A percentile compares a stretch with the other conserved stretches of the same genome.
Evolutionary conservation across 53 echinoderm and acorn worm species (phyloP).

Genomic region (Antedon mediterranea): DNA sequence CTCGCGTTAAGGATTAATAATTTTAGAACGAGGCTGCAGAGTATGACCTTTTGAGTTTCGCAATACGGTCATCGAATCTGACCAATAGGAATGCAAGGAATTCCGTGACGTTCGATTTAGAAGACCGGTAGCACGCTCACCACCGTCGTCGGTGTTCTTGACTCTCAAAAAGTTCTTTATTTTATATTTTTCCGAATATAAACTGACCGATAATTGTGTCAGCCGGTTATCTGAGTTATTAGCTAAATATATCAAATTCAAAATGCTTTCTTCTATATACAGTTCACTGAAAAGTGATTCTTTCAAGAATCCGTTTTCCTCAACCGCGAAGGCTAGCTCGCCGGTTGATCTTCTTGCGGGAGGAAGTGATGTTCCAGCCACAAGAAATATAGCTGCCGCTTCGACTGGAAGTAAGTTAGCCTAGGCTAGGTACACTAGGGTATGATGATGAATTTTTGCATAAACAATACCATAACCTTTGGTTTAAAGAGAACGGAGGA

Average conservation of each 20-base stretch:
- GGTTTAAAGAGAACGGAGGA: too few relatives aligned
- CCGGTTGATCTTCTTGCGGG: slow-evolving; percentile 15
- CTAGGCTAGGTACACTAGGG: too few relatives aligned
- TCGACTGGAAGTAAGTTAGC: background rate
- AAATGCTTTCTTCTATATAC: slow-evolving; percentile 79
- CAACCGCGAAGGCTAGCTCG: slow-evolving; percentile 61
- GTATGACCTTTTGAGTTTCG: background rate
- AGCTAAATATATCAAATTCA: slow-evolving; percentile 23
- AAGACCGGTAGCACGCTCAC: background rate
- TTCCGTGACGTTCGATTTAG: background rate
- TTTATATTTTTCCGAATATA: background rate
- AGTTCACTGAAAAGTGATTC: slow-evolving; percentile 61
- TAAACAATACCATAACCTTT: too few relatives aligned
- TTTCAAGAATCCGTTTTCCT: slow-evolving; percentile 54
- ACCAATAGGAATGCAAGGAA: background rate
- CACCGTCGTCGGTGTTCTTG: background rate
- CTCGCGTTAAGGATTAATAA: background rate
- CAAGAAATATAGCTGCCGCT: slow-evolving; percentile 37
- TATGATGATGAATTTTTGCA: too few relatives aligned
- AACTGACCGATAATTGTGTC: background rate
- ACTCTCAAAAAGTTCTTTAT: background rate
- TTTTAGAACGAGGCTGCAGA: background rate
- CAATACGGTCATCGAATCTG: background rate
- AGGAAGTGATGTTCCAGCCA: slow-evolving; percentile 3
- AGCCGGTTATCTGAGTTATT: background rate